phyloP scores from a whole-genome alignment of 2,888 invertebrate genomes.

The Heterodera filipjevi region DNA sequence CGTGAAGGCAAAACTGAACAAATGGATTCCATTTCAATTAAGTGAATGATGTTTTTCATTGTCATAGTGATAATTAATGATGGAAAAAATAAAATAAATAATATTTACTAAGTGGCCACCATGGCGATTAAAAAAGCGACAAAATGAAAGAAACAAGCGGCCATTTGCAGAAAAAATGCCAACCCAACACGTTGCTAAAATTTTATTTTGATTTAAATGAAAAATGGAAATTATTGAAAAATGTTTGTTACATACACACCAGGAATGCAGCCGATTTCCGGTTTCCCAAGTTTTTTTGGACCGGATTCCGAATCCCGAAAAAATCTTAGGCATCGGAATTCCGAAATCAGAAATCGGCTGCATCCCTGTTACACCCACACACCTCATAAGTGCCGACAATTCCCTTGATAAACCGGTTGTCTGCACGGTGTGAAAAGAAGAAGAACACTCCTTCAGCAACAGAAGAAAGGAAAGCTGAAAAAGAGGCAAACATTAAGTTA shows the following conservation, averaged over 20 bases:
- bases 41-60: too few species aligned
- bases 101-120: conserved; percentile 50
- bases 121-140: conserved; percentile 60
- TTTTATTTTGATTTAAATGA: background rate
- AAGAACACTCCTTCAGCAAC: conserved; percentile 64
- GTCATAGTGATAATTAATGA: background rate
- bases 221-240: conserved; percentile 30
- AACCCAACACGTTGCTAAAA: conserved; percentile 62
- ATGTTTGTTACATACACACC: background rate
- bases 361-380: too few species aligned
- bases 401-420: conserved; percentile 64
- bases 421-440: conserved; percentile 63
- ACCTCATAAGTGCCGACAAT: conserved; percentile 65
- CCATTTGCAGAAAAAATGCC: conserved; percentile 64
- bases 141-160: conserved; percentile 61
- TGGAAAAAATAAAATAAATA: conserved; percentile 10
- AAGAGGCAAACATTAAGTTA: conserved; percentile 9
- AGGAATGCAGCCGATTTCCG: too few species aligned
- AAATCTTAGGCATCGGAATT: too few species aligned
- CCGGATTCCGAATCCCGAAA: too few species aligned
- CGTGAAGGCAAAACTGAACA: conserved; percentile 51
- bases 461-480: conserved; percentile 58
- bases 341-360: too few species aligned
- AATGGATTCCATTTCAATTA: background rate
- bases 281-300: too few species aligned